These are phyloP conservation scores for Acronicta psi DNA, from an alignment of 2,888 invertebrate genomes.

Conservation along the genomic window DNA sequence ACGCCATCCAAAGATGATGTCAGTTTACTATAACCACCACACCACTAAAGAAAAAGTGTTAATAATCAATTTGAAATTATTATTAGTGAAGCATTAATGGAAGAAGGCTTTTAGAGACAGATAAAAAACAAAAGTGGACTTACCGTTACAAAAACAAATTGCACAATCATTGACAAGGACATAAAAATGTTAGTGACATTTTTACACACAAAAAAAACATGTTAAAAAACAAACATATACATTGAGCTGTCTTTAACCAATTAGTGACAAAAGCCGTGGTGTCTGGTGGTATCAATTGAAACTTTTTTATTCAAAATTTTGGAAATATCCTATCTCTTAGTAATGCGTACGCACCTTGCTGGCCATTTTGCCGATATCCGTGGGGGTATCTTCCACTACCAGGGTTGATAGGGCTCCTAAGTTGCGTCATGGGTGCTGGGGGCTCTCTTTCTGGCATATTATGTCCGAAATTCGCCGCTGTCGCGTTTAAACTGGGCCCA, in stretches of 20 bases:
- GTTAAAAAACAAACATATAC: conserved; percentile 67
- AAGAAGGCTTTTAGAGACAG: conserved; percentile 58
- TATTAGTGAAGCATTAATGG: conserved; percentile 80
- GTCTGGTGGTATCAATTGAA: conserved; percentile 76
- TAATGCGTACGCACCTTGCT: conserved; percentile 86
- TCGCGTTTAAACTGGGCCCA: conserved; percentile 84
- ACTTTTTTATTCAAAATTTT: conserved; percentile 58
- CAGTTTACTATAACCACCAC: conserved; percentile 80
- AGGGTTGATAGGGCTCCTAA: conserved; percentile 80
- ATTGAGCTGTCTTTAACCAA: conserved; percentile 85
- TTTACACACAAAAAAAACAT: conserved; percentile 62
- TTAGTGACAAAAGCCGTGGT: conserved; percentile 85
- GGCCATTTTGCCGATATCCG: conserved; percentile 84
- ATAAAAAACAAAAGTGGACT: conserved; percentile 71
- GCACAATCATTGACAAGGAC: conserved; percentile 51
- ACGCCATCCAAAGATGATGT: conserved; percentile 62
- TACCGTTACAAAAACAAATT: conserved; percentile 70
- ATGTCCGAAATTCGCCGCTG: conserved; percentile 79
- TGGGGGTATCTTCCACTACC: conserved; percentile 85
- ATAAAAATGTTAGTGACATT: conserved; percentile 76
- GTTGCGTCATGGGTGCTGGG: conserved; percentile 85
- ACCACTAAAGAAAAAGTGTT: conserved; percentile 81
- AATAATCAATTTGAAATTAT: conserved; percentile 62
- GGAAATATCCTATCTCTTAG: conserved; percentile 77
- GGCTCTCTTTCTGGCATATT: conserved; percentile 81